phyloP scores from a whole-genome alignment of 2,888 invertebrate species.

The Aethes cnicana region DNA sequence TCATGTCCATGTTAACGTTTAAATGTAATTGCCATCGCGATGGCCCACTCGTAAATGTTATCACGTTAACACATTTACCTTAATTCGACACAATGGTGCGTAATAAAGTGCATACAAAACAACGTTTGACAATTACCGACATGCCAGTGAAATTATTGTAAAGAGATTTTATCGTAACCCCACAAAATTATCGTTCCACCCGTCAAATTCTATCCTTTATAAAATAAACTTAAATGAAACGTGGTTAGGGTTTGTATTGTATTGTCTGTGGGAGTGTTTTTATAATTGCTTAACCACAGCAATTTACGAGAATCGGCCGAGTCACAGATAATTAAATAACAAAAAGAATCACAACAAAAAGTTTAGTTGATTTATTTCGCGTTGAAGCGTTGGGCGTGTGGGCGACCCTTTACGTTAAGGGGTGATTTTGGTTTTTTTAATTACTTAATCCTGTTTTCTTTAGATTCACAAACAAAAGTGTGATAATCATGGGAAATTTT shows the following conservation, averaged over 20 bases:
- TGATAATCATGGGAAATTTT: not conserved
- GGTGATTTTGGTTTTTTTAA: conserved; percentile 35
- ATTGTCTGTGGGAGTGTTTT: conserved; percentile 17
- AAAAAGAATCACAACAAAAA: conserved; percentile 57
- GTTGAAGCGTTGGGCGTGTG: conserved; percentile 37
- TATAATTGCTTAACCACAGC: conserved; percentile 43
- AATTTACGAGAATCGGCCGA: conserved; percentile 60
- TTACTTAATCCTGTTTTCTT: conserved; percentile 34
- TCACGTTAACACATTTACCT: conserved; percentile 41
- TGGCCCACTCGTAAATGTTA: conserved; percentile 17
- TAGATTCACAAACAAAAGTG: not conserved
- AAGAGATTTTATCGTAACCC: conserved; percentile 48
- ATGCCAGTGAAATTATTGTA: conserved; percentile 47
- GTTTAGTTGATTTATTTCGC: conserved; percentile 54
- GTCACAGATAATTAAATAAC: conserved; percentile 74
- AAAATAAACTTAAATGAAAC: not conserved
- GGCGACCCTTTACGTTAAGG: conserved; percentile 35
- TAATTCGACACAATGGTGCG: conserved; percentile 46
- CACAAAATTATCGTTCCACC: conserved; percentile 19
- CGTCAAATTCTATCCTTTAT: not conserved
- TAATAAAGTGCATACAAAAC: conserved; percentile 46
- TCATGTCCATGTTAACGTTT: not conserved
- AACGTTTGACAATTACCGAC: conserved; percentile 47
- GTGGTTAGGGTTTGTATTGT: conserved; percentile 6
- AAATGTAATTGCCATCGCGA: conserved; percentile 8